A percentile compares a stretch with the other conserved stretches of the same genome.
Evolutionary conservation across 1,140 invertebrate species (phyloP).

Genomic region (Steinernema khuongi): DNA sequence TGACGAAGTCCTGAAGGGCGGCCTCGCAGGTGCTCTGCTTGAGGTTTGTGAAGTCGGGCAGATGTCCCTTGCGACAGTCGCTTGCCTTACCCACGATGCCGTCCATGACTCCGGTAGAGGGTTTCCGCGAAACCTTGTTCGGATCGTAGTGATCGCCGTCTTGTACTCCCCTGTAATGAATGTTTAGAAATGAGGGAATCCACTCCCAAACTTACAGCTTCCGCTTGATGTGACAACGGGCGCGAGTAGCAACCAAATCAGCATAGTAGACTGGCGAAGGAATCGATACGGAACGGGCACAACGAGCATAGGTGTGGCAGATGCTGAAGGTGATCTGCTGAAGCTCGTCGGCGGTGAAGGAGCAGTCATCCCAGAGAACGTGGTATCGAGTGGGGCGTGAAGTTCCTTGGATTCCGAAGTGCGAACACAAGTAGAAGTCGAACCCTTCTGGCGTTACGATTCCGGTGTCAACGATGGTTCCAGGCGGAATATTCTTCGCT

Average conservation of each 20-base stretch:
- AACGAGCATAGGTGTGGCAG: constrained; percentile 81
- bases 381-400: constrained; percentile 81
- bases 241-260: constrained; percentile 79
- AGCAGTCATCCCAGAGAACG: constrained; percentile 74
- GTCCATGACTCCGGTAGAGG: not conserved
- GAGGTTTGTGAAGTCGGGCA: constrained; percentile 14
- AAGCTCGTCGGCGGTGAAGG: constrained; percentile 71
- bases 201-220: constrained; percentile 30
- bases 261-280: constrained; percentile 89
- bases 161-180: constrained; percentile 5
- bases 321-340: constrained; percentile 77
- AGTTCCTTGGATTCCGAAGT: constrained; percentile 72
- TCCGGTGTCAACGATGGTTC: constrained; percentile 74
- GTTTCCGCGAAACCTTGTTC: not conserved
- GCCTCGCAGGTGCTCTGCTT: constrained; percentile 26
- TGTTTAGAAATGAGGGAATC: not conserved
- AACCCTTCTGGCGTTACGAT: constrained; percentile 76
- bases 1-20: constrained; percentile 37
- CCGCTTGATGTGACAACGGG: constrained; percentile 53
- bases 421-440: constrained; percentile 78
- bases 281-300: constrained; percentile 79
- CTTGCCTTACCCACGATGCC: not conserved
- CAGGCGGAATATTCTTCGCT: constrained; percentile 71
- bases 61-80: not conserved
- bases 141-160: not conserved